A percentile compares a stretch with the other conserved stretches of the same genome.
Evolutionary conservation across 2,888 invertebrate genomes (phyloP).

Genomic region (Himalopsyche japonica): DNA sequence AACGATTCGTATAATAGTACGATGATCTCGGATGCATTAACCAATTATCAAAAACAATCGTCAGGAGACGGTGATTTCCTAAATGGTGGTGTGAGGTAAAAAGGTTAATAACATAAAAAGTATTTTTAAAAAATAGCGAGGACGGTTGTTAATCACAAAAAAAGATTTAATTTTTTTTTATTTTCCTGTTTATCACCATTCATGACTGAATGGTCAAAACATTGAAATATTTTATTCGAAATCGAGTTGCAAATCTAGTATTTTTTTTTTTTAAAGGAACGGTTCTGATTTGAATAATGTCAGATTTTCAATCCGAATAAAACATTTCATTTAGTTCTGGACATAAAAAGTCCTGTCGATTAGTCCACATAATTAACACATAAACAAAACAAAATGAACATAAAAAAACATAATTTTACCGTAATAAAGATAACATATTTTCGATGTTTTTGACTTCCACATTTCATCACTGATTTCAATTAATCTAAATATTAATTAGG

Average conservation of each 20-base stretch:
- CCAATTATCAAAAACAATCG: not conserved
- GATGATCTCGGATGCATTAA: not conserved
- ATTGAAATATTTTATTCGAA: not conserved
- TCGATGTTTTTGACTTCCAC: no score
- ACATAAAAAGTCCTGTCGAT: not conserved
- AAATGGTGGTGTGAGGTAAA: not conserved
- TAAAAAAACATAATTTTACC: no score
- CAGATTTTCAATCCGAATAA: not conserved
- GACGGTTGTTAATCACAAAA: not conserved
- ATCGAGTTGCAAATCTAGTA: no score
- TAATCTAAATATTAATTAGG: no score
- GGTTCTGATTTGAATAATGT: no score
- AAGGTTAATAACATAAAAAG: not conserved
- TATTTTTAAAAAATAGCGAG: not conserved
- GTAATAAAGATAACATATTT: no score
- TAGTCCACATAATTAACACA: not conserved
- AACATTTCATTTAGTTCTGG: not conserved
- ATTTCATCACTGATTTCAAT: no score
- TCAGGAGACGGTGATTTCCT: not conserved
- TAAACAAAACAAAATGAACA: not conserved
- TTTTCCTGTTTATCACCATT: not conserved
- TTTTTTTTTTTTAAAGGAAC: no score
- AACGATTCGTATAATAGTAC: not conserved
- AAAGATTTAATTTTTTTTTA: not conserved
- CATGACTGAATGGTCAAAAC: constrained; percentile 2